Evolutionary conservation across 2,797 vertebrate genomes (phyloP).

Genomic region (Crocodylus rhombifer): DNA sequence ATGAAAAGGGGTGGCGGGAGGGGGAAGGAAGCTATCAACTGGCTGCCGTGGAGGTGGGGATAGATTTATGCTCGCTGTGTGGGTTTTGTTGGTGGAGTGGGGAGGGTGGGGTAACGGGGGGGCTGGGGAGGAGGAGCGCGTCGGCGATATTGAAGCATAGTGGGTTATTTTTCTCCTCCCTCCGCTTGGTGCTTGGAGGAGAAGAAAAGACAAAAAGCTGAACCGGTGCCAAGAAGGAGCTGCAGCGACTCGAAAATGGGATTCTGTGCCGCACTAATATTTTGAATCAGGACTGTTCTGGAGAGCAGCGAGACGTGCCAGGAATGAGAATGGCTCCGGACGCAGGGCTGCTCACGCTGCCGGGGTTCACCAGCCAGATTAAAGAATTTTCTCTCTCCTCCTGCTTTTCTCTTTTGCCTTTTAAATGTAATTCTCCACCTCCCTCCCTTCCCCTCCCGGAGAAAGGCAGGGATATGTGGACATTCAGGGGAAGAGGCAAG

Average conservation of each 20-base stretch:
- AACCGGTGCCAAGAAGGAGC: constrained; percentile 84
- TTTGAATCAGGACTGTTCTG: constrained; percentile 62
- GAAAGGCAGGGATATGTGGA: neutral
- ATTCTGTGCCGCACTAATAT: constrained; percentile 73
- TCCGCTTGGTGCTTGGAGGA: neutral
- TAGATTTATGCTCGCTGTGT: neutral
- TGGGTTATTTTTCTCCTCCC: constrained; percentile 4
- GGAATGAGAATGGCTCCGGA: constrained; percentile 68
- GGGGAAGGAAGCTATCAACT: neutral
- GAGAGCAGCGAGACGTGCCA: constrained; percentile 67
- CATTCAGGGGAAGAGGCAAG: constrained; percentile 2
- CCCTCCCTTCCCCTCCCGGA: neutral
- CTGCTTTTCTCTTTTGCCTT: constrained; percentile 14
- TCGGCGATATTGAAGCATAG: neutral
- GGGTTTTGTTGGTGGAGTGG: neutral
- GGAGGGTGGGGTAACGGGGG: neutral
- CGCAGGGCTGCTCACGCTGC: neutral
- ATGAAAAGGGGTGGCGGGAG: constrained; percentile 10
- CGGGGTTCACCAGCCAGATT: constrained; percentile 8
- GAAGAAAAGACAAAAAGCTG: constrained; percentile 84
- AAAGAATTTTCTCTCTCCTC: constrained; percentile 42
- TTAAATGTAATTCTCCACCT: constrained; percentile 24
- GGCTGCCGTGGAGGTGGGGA: constrained; percentile 36
- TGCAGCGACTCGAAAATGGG: constrained; percentile 69
- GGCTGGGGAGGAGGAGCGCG: fast-evolving